Percentiles rank a stretch among this genome's conserved stretches.
Evolutionary conservation across 2,113 vertebrate species (phyloP).

Genomic region (Balaeniceps rex): DNA sequence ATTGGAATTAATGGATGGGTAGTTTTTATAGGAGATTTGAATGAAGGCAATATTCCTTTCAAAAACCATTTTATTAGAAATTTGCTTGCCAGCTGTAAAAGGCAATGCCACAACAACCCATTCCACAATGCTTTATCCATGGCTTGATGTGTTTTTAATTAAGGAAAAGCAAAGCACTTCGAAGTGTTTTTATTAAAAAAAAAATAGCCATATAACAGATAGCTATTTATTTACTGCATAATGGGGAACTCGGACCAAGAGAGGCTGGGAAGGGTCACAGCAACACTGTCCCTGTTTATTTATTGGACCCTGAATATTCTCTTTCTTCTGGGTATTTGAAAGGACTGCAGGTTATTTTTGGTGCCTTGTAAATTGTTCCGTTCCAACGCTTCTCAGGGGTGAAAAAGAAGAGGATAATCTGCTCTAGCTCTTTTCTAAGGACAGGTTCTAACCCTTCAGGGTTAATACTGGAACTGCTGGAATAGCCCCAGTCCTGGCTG

Average conservation of each 20-base stretch:
- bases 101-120: conserved; percentile 33
- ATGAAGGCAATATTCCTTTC: conserved; percentile 73
- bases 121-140: conserved; percentile 44
- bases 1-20: conserved; percentile 78
- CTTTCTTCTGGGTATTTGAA: not conserved
- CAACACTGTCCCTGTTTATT: not conserved
- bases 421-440: not conserved
- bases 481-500: not conserved
- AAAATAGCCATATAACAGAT: not conserved
- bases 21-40: conserved; percentile 77
- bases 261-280: not conserved
- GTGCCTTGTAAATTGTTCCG: not conserved
- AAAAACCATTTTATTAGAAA: conserved; percentile 74
- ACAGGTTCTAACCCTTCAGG: not conserved
- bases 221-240: conserved; percentile 49
- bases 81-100: conserved; percentile 67
- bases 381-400: not conserved
- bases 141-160: conserved; percentile 71
- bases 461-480: not conserved
- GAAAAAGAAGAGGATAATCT: not conserved
- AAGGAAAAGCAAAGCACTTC: conserved; percentile 56
- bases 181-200: conserved; percentile 27
- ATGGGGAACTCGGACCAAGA: not conserved
- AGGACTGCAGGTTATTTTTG: not conserved
- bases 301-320: not conserved